Conservation (phyloP, 2,797 vertebrate genomes). For the Triplophysa yarkandensis region DNA sequence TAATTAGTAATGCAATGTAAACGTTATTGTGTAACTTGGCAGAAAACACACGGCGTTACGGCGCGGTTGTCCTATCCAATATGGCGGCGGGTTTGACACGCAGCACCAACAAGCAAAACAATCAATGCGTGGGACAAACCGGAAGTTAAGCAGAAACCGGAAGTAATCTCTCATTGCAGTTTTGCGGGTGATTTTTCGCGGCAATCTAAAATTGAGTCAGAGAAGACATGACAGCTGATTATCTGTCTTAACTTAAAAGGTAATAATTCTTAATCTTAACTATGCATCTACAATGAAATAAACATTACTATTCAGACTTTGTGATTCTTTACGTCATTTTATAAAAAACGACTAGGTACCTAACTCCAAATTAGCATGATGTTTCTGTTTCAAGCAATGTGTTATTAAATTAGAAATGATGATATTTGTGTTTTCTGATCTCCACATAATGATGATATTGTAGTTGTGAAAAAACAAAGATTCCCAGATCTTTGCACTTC, state of each 20-base stretch:
- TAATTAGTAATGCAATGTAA: too few species aligned
- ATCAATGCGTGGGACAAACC: neutral
- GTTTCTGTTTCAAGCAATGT: neutral
- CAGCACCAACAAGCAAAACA: too few species aligned
- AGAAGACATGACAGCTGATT: slow-evolving; percentile 14
- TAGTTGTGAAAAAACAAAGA: neutral
- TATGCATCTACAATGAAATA: neutral
- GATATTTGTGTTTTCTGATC: neutral
- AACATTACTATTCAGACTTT: neutral
- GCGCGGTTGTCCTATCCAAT: too few species aligned
- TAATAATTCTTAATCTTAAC: neutral
- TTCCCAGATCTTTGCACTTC: neutral
- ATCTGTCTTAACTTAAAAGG: neutral
- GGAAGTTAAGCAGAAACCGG: slow-evolving; percentile 33
- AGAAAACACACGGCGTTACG: neutral
- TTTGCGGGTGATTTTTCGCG: slow-evolving; percentile 51
- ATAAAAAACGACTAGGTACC: neutral
- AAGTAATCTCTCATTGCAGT: slow-evolving; percentile 31
- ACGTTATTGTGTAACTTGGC: too few species aligned
- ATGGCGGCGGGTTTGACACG: too few species aligned
- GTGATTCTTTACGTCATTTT: neutral
- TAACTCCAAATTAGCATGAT: too few species aligned
- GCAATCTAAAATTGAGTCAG: slow-evolving; percentile 32
- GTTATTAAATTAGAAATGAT: neutral
- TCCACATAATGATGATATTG: neutral